A percentile compares a stretch with the other conserved stretches of the same genome.
Conservation (phyloP, 2,113 vertebrate species). For the Ceyx cyanopectus region DNA sequence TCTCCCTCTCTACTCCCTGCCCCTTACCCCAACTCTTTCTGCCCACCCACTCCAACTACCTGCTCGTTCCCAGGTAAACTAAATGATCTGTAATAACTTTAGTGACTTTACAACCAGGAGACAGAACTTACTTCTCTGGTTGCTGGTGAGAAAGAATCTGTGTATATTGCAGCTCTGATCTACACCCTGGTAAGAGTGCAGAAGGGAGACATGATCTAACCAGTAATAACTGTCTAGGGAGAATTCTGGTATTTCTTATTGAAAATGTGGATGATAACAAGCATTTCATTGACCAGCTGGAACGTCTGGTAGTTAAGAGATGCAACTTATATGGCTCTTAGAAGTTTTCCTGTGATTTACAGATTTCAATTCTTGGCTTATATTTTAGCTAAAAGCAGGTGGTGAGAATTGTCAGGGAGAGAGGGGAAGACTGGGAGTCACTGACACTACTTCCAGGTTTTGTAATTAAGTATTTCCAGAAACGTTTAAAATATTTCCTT, state of each 20-base stretch:
- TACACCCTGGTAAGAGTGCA: background rate
- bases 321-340: background rate
- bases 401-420: background rate
- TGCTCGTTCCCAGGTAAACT: background rate
- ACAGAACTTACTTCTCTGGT: background rate
- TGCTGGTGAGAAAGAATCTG: background rate
- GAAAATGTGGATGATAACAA: background rate
- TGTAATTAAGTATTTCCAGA: background rate
- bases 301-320: background rate
- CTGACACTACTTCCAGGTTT: background rate
- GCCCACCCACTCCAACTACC: background rate
- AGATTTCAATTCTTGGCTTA: constrained; percentile 23
- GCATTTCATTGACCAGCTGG: constrained; percentile 13
- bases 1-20: too few species aligned
- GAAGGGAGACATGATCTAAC: background rate
- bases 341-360: constrained; percentile 8
- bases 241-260: background rate
- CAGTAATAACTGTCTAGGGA: background rate
- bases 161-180: background rate
- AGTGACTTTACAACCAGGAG: background rate
- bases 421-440: background rate
- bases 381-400: constrained; percentile 16
- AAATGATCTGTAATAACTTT: background rate
- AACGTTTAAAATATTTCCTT: background rate
- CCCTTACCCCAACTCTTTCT: too few species aligned